Percentiles rank a stretch among this genome's conserved stretches.
phyloP scores from a whole-genome alignment of 2,797 vertebrate genomes.

The Malacoraja senta region DNA sequence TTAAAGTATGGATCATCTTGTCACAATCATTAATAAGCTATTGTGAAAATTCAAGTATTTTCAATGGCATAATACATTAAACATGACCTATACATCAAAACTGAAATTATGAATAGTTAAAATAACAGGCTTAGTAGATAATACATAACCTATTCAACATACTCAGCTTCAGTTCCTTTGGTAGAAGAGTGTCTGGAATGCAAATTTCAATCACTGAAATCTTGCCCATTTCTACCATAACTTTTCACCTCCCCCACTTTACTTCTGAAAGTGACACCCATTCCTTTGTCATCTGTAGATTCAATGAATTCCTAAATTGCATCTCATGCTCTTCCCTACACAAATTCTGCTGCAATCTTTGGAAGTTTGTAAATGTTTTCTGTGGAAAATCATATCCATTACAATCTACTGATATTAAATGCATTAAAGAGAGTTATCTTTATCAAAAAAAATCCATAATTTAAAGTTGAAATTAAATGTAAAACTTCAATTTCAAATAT shows the following conservation, averaged over 20 bases:
- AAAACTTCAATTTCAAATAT: not conserved
- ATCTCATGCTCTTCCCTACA: not conserved
- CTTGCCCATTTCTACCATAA: not conserved
- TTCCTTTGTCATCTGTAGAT: not conserved
- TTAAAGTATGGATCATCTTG: not conserved
- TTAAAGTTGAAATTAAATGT: not conserved
- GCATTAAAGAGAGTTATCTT: not conserved
- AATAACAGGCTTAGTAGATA: not conserved
- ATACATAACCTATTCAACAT: not conserved
- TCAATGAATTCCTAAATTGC: not conserved
- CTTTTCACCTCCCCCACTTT: not conserved
- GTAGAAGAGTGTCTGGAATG: not conserved
- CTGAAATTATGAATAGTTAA: constrained; percentile 9
- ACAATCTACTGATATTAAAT: not conserved
- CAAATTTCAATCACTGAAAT: not conserved
- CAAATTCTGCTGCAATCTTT: not conserved
- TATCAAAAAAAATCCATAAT: not conserved
- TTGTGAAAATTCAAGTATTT: not conserved
- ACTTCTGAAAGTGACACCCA: not conserved
- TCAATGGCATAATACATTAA: not conserved
- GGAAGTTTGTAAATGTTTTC: not conserved
- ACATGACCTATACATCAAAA: not conserved
- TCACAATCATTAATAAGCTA: not conserved
- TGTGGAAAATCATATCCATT: not conserved
- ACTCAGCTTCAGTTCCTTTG: not conserved